phyloP scores from a whole-genome alignment of 23 tunicate genomes.

The Halocynthia aurantium region DNA sequence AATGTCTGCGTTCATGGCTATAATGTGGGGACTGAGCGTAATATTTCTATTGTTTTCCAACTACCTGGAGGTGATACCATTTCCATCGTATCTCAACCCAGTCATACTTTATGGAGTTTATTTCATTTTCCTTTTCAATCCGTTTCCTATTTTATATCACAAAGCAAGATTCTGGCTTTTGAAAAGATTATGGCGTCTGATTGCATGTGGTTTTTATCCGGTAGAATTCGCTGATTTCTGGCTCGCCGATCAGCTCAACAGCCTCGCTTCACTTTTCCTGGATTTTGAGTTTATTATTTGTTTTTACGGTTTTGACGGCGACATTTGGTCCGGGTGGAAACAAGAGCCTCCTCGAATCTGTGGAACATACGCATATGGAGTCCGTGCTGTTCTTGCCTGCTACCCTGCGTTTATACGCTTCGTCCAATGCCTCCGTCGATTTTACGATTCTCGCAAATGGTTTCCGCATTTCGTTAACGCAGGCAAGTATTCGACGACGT shows the following conservation, averaged over 20 bases:
- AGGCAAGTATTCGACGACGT: constrained; percentile 97
- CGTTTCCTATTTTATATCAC: constrained; percentile 79
- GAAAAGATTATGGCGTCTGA: constrained; percentile 75
- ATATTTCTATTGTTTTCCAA: constrained; percentile 47
- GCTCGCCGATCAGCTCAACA: constrained; percentile 96
- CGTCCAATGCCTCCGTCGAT: constrained; percentile 90
- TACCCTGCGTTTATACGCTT: constrained; percentile 94
- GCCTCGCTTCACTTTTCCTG: constrained; percentile 51
- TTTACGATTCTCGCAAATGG: constrained; percentile 74
- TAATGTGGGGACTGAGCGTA: constrained; percentile 66
- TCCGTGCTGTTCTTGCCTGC: constrained; percentile 63
- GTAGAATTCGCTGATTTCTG: constrained; percentile 98
- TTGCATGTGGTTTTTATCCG: constrained; percentile 91
- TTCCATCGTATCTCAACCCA: constrained; percentile 71
- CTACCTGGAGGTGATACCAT: constrained; percentile 1
- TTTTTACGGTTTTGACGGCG: constrained; percentile 62
- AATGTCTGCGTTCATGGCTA: constrained; percentile 52
- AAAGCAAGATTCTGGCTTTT: constrained; percentile 87
- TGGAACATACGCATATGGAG: constrained; percentile 64
- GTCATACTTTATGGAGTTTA: constrained; percentile 45
- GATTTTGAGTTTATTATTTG: constrained; percentile 85
- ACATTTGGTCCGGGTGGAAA: constrained; percentile 46
- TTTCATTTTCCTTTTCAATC: constrained; percentile 63
- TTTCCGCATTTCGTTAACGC: constrained; percentile 97
- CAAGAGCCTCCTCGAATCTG: constrained; percentile 10